Evolutionary conservation across 2,797 vertebrate genomes (phyloP).

Genomic region (Hypotaenidia okinawae): DNA sequence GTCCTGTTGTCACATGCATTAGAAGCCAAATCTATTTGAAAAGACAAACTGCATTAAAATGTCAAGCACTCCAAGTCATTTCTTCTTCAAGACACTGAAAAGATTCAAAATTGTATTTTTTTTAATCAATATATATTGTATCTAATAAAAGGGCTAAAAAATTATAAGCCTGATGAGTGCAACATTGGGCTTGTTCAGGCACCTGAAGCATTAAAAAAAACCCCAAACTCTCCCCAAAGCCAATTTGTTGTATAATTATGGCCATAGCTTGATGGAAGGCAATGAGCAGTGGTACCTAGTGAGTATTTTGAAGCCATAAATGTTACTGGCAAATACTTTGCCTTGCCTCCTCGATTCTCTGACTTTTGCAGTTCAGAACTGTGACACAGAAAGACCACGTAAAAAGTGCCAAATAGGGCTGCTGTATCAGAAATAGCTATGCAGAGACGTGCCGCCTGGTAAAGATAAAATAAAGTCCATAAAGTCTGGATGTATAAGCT

Average conservation of each 20-base stretch:
- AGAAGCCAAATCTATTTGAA: constrained; percentile 80
- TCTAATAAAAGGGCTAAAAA: constrained; percentile 37
- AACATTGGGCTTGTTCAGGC: neutral
- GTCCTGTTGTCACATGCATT: constrained; percentile 76
- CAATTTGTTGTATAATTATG: neutral
- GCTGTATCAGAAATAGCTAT: neutral
- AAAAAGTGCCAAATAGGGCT: neutral
- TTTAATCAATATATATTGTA: constrained; percentile 18
- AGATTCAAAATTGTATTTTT: constrained; percentile 63
- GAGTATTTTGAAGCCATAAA: constrained; percentile 24
- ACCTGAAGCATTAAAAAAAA: neutral
- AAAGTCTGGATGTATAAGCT: neutral
- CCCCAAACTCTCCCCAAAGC: neutral
- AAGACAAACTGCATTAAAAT: constrained; percentile 80
- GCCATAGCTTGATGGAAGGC: neutral
- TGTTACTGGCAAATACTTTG: constrained; percentile 5
- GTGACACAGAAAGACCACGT: neutral
- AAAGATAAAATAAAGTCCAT: neutral
- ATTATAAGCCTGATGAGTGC: neutral
- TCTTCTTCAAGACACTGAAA: constrained; percentile 75
- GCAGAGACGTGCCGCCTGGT: neutral
- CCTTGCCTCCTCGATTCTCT: neutral
- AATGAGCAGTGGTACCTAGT: neutral
- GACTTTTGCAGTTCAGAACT: constrained; percentile 20
- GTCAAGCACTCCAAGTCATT: constrained; percentile 72